Conservation (phyloP, 2,888 invertebrate species). For the Gari tellinella region DNA sequence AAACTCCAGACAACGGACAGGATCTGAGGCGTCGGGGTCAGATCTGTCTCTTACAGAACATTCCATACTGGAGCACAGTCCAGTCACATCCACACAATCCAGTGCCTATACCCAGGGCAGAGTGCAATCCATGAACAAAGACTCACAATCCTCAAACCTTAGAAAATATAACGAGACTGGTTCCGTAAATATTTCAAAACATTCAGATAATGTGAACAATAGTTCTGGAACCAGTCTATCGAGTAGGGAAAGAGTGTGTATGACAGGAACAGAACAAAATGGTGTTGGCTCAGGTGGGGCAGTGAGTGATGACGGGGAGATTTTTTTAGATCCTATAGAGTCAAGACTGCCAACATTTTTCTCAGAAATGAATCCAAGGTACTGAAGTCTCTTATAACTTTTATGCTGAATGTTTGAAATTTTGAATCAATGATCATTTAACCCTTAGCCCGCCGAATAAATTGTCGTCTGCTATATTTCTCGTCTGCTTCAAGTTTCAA, state of each 20-base stretch:
- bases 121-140: constrained; percentile 42
- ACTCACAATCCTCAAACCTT: constrained; percentile 18
- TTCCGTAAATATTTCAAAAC: constrained; percentile 2
- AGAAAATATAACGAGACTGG: constrained; percentile 28
- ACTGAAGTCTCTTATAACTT: constrained; percentile 9
- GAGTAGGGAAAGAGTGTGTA: too few species aligned
- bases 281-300: neutral
- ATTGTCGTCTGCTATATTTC: too few species aligned
- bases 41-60: constrained; percentile 57
- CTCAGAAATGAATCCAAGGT: constrained; percentile 73
- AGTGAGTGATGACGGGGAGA: constrained; percentile 59
- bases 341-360: constrained; percentile 74
- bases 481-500: too few species aligned
- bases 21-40: constrained; percentile 58
- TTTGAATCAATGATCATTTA: too few species aligned
- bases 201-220: constrained; percentile 9
- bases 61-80: constrained; percentile 13
- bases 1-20: constrained; percentile 40
- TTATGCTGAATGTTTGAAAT: too few species aligned
- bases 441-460: too few species aligned
- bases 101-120: constrained; percentile 2
- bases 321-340: constrained; percentile 75
- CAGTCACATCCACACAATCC: neutral
- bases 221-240: constrained; percentile 29
- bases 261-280: constrained; percentile 1